Evolutionary conservation across 2,113 vertebrate genomes (phyloP).

Genomic region (Alethe castanea): DNA sequence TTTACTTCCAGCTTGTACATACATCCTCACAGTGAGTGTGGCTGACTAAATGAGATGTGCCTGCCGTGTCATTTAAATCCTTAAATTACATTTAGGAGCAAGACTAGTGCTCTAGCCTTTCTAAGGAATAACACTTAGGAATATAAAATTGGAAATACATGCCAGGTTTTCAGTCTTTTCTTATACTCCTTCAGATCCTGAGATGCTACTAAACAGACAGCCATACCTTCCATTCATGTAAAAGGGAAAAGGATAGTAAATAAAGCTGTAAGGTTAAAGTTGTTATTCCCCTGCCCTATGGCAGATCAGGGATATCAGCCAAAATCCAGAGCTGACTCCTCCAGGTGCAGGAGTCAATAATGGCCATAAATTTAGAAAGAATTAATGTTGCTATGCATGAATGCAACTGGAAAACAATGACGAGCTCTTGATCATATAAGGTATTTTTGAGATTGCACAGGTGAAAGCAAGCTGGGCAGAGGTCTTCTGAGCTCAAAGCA

Average conservation of each 20-base stretch:
- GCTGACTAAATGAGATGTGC: not conserved
- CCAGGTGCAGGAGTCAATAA: not conserved
- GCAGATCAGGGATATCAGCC: not conserved
- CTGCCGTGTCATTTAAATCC: not conserved
- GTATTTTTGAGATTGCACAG: not conserved
- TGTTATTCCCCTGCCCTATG: not conserved
- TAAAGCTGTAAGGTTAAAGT: not conserved
- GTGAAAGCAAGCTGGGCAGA: not conserved
- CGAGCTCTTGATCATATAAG: not conserved
- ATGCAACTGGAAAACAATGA: not conserved
- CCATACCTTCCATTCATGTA: rapidly evolving
- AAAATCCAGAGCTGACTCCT: not conserved
- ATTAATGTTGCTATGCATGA: not conserved
- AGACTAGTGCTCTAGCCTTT: not conserved
- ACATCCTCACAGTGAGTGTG: not conserved
- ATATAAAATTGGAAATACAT: not conserved
- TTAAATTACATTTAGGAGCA: not conserved
- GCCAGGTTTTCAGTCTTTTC: not conserved
- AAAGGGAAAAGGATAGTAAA: not conserved
- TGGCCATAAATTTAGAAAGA: not conserved
- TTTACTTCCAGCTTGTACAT: not conserved
- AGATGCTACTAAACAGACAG: not conserved
- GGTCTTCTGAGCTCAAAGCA: not conserved
- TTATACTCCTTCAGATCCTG: not conserved
- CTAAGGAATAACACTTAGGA: not conserved